Conservation (phyloP, 2,797 vertebrate species). For the Cygnus olor region DNA sequence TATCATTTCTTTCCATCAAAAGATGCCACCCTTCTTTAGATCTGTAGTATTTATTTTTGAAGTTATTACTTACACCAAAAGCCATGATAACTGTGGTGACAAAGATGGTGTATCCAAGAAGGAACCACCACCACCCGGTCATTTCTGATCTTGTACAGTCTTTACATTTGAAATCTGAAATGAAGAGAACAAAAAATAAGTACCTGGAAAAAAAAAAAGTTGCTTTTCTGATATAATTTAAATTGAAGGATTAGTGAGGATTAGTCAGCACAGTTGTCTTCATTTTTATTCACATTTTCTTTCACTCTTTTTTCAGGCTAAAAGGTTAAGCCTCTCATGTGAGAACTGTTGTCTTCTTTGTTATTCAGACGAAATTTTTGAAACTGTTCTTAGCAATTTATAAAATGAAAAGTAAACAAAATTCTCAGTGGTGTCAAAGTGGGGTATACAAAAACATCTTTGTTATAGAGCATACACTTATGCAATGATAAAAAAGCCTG, state of each 20-base stretch:
- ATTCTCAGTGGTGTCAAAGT: not conserved
- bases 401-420: not conserved
- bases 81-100: not conserved
- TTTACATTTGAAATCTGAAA: conserved; percentile 1
- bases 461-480: not conserved
- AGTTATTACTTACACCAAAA: conserved; percentile 7
- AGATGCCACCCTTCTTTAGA: not conserved
- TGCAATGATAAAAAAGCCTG: not conserved
- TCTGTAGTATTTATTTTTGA: not conserved
- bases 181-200: not conserved
- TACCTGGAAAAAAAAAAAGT: not conserved
- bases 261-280: not conserved
- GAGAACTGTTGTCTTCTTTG: not conserved
- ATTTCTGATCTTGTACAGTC: not conserved
- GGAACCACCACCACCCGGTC: not conserved
- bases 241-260: not conserved
- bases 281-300: not conserved
- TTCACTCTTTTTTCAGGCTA: not conserved
- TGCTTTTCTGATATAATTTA: not conserved
- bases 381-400: not conserved
- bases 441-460: not conserved
- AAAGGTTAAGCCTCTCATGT: not conserved
- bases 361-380: not conserved
- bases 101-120: not conserved
- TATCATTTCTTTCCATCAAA: not conserved